phyloP scores from a whole-genome alignment of 92 coral and sea anemone species.

The Siderastrea radians region DNA sequence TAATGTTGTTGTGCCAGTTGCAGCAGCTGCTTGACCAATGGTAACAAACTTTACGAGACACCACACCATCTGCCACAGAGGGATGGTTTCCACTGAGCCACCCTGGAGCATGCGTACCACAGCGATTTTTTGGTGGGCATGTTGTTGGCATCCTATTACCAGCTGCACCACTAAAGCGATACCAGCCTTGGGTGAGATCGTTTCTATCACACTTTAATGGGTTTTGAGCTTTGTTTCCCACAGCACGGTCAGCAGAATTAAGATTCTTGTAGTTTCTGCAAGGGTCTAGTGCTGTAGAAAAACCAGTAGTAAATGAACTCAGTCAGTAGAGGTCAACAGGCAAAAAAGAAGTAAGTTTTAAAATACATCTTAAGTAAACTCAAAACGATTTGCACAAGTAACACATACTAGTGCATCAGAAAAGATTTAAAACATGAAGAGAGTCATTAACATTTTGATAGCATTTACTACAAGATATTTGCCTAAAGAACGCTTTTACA shows the following conservation, averaged over 20 bases:
- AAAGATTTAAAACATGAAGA: too few relatives aligned
- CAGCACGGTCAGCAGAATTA: not conserved
- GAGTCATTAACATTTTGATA: too few relatives aligned
- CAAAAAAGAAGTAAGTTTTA: too few relatives aligned
- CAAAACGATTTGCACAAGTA: too few relatives aligned
- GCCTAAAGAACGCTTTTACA: too few relatives aligned
- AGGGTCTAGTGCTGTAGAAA: not conserved
- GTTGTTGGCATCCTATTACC: not conserved
- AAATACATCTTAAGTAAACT: too few relatives aligned
- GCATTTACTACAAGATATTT: too few relatives aligned
- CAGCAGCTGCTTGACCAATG: slow-evolving; percentile 24
- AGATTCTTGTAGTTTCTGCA: not conserved
- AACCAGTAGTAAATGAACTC: not conserved
- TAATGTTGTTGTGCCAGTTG: slow-evolving; percentile 6
- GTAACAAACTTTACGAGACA: slow-evolving; percentile 22
- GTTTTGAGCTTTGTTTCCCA: not conserved
- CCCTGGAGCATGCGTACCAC: slow-evolving; percentile 43
- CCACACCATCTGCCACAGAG: not conserved
- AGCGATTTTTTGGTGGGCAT: slow-evolving; percentile 1
- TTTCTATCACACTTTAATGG: not conserved
- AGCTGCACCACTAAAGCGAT: not conserved
- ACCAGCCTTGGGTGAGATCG: not conserved
- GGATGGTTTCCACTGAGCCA: slow-evolving; percentile 22
- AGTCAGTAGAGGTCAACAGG: not conserved
- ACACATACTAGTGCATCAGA: too few relatives aligned